Evolutionary conservation across 64 coral and sea anemone genomes (phyloP).

Genomic region (Montipora cactus): DNA sequence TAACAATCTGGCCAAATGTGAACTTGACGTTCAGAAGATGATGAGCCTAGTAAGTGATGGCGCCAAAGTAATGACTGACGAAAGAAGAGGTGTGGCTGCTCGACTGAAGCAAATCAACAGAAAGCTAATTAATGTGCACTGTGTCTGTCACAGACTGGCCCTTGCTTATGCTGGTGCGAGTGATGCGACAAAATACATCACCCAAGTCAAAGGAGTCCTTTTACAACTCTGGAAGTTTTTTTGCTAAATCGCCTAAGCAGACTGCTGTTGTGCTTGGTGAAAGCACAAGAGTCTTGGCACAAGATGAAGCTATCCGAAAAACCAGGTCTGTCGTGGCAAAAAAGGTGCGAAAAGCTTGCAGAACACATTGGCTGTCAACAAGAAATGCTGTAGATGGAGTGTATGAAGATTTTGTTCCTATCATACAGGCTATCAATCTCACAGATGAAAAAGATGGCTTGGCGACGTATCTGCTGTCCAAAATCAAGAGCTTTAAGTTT

Average conservation of each 20-base stretch:
- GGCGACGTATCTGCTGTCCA: neutral
- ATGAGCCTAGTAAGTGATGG: slow-evolving; percentile 62
- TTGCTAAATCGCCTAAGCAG: slow-evolving; percentile 35
- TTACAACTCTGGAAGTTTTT: slow-evolving; percentile 75
- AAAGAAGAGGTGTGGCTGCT: slow-evolving; percentile 64
- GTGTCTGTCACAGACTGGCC: slow-evolving; percentile 76
- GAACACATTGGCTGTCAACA: slow-evolving; percentile 52
- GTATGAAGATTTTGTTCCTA: slow-evolving; percentile 63
- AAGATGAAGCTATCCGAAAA: slow-evolving; percentile 22
- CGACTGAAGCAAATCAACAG: slow-evolving; percentile 45
- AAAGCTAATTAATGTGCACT: slow-evolving; percentile 50
- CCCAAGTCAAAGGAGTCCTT: slow-evolving; percentile 57
- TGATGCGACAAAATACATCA: slow-evolving; percentile 43
- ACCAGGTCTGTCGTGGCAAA: slow-evolving; percentile 37
- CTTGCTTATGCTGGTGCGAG: slow-evolving; percentile 66
- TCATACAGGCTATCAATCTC: slow-evolving; percentile 47
- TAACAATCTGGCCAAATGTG: too few species aligned
- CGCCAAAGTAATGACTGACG: slow-evolving; percentile 60
- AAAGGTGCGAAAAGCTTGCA: slow-evolving; percentile 56
- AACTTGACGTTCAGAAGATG: neutral
- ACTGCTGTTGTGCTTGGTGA: slow-evolving; percentile 28
- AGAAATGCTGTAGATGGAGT: slow-evolving; percentile 70
- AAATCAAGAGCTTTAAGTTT: too few species aligned
- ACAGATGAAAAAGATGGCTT: slow-evolving; percentile 33
- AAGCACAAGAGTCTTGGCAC: slow-evolving; percentile 25